phyloP scores from a whole-genome alignment of 2,113 vertebrate species.

The Colistium nudipinnis region DNA sequence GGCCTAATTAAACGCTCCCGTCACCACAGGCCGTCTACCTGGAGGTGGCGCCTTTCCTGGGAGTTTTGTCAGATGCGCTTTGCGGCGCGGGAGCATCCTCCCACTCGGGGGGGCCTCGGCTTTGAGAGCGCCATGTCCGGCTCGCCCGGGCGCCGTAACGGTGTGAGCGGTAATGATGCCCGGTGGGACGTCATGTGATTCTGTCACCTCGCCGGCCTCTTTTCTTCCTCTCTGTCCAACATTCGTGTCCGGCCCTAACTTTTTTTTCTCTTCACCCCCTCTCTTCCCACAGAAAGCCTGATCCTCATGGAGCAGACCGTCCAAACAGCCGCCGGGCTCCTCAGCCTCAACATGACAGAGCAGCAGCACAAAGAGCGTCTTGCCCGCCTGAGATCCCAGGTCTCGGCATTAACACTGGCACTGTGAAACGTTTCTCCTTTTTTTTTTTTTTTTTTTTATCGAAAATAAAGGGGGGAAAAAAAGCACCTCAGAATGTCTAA shows the following conservation, averaged over 20 bases:
- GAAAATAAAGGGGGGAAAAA: background rate
- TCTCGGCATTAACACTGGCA: constrained; percentile 34
- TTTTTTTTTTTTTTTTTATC: too few species aligned
- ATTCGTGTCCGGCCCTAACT: constrained; percentile 23
- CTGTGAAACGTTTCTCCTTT: background rate
- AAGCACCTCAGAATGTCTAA: background rate
- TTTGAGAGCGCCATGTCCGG: constrained; percentile 69
- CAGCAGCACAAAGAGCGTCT: constrained; percentile 48
- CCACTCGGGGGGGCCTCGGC: constrained; percentile 51
- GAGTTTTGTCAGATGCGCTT: constrained; percentile 72
- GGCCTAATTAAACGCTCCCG: constrained; percentile 70
- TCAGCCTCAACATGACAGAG: constrained; percentile 55
- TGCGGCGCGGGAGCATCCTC: constrained; percentile 59
- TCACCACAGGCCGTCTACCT: constrained; percentile 58
- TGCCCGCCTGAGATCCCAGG: constrained; percentile 63
- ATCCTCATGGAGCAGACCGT: constrained; percentile 54
- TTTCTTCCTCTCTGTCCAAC: constrained; percentile 11
- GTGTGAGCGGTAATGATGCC: constrained; percentile 71
- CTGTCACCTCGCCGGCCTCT: constrained; percentile 58
- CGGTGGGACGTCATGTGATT: constrained; percentile 69
- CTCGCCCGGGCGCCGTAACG: constrained; percentile 57
- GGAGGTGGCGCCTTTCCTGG: constrained; percentile 61
- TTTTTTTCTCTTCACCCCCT: background rate
- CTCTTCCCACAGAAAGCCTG: constrained; percentile 69
- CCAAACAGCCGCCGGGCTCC: constrained; percentile 48